Conservation (phyloP, 2,797 vertebrate species). For the Erithacus rubecula region DNA sequence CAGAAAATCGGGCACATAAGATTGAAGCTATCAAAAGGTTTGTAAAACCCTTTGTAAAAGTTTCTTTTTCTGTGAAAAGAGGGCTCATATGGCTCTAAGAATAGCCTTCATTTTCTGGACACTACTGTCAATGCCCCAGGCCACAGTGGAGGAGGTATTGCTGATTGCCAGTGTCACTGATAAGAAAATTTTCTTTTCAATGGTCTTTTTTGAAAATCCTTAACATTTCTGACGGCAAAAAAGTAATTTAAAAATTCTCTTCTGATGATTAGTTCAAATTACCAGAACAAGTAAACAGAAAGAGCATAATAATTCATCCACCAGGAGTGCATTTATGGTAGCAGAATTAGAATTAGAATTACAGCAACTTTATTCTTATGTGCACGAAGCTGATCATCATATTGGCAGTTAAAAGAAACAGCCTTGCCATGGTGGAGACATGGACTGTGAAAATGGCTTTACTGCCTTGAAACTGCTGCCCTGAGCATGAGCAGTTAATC, state of each 20-base stretch:
- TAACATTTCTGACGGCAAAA: not conserved
- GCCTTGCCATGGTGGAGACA: not conserved
- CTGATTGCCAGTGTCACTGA: not conserved
- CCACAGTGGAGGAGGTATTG: not conserved
- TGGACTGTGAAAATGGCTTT: not conserved
- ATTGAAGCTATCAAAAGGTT: constrained; percentile 76
- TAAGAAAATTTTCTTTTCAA: not conserved
- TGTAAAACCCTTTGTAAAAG: constrained; percentile 1
- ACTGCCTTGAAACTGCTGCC: not conserved
- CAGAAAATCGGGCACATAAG: constrained; percentile 67
- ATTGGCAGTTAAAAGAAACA: not conserved
- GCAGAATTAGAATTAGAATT: not conserved
- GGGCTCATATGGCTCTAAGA: not conserved
- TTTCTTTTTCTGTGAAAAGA: not conserved
- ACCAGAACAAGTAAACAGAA: not conserved
- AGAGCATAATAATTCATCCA: not conserved
- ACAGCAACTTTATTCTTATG: not conserved
- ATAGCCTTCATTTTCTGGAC: not conserved
- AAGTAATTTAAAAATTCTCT: not conserved
- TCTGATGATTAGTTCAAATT: not conserved
- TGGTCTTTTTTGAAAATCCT: not conserved
- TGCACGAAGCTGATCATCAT: not conserved
- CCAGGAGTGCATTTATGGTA: not conserved
- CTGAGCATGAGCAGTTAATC: not conserved
- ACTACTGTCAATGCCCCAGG: not conserved